Evolutionary conservation across 2,888 invertebrate genomes (phyloP).

Genomic region (Drosophila austrosaltans): DNA sequence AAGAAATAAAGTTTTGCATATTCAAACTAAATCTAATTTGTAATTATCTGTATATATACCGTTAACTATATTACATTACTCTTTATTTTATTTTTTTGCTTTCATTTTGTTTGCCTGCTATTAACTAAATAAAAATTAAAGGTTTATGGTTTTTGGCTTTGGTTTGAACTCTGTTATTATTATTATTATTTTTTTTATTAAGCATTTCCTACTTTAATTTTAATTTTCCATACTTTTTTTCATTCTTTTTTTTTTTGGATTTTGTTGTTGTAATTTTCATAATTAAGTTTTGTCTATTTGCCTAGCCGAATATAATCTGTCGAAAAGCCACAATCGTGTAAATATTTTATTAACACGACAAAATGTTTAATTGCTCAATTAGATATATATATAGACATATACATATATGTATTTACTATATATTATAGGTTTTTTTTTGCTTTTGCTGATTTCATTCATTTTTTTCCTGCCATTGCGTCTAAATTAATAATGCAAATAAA

Average conservation of each 20-base stretch:
- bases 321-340: conserved; percentile 57
- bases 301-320: conserved; percentile 55
- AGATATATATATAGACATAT: conserved; percentile 32
- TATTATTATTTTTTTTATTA: conserved; percentile 14
- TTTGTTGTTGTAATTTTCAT: conserved; percentile 30
- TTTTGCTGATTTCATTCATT: conserved; percentile 19
- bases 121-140: conserved; percentile 25
- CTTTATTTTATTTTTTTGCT: conserved; percentile 23
- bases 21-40: conserved; percentile 52
- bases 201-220: conserved; percentile 15
- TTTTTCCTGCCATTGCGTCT: conserved; percentile 37
- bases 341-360: conserved; percentile 75
- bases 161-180: conserved; percentile 32
- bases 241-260: conserved; percentile 28
- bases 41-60: conserved; percentile 38
- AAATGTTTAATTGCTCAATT: conserved; percentile 68
- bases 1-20: conserved; percentile 66
- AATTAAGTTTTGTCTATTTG: conserved; percentile 74
- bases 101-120: not conserved
- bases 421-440: conserved; percentile 23
- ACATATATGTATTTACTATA: conserved; percentile 9
- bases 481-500: conserved; percentile 74
- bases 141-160: conserved; percentile 40
- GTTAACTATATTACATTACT: conserved; percentile 44
- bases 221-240: conserved; percentile 19